Conservation (phyloP, 2,888 invertebrate species). For the Monochamus alternatus region DNA sequence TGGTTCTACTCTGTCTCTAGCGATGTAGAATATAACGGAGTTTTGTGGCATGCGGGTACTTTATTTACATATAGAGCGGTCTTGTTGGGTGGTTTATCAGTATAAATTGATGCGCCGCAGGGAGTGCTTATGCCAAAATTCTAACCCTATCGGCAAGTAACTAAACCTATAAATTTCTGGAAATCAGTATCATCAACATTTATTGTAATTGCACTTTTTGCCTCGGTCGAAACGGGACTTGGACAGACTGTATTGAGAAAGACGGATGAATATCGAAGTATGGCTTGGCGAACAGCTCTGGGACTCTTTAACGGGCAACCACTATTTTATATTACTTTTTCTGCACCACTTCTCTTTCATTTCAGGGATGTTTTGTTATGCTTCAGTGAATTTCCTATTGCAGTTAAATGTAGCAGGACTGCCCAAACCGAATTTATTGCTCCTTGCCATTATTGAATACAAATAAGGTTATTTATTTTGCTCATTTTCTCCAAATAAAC, state of each 20-base stretch:
- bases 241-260: conserved; percentile 20
- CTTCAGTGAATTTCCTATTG: conserved; percentile 47
- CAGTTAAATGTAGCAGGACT: conserved; percentile 43
- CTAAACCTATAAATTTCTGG: conserved; percentile 8
- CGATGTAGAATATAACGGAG: conserved; percentile 3
- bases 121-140: conserved; percentile 18
- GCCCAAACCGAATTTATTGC: conserved; percentile 42
- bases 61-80: conserved; percentile 1
- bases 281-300: conserved; percentile 5
- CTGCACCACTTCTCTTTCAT: conserved; percentile 45
- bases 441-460: conserved; percentile 8
- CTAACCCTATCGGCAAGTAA: conserved; percentile 8
- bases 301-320: conserved; percentile 17
- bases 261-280: conserved; percentile 30
- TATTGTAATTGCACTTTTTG: conserved; percentile 24
- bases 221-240: conserved; percentile 13
- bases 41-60: conserved; percentile 8
- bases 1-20: not conserved
- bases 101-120: conserved; percentile 21
- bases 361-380: conserved; percentile 46
- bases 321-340: conserved; percentile 40
- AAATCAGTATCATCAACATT: conserved; percentile 13
- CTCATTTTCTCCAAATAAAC: not conserved
- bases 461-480: conserved; percentile 8
- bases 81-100: conserved; percentile 1